A percentile compares a stretch with the other conserved stretches of the same genome.
phyloP scores from a whole-genome alignment of 2,797 vertebrate genomes.

The Pantherophis alleghaniensis region DNA sequence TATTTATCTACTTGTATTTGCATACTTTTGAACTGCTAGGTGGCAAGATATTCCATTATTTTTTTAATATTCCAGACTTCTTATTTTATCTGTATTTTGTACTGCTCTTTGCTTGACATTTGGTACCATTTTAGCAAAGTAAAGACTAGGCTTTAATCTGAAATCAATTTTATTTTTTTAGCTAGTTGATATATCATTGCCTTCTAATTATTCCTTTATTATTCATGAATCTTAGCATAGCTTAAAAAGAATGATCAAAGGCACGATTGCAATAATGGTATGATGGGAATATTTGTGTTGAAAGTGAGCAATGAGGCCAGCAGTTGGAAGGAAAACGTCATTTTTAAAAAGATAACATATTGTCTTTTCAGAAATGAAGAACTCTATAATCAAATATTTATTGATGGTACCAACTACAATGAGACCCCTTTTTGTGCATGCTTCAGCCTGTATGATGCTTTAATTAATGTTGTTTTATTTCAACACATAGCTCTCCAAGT shows the following conservation, averaged over 20 bases:
- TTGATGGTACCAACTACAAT: not conserved
- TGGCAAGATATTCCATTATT: not conserved
- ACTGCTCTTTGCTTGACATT: not conserved
- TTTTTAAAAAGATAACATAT: not conserved
- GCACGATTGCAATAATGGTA: not conserved
- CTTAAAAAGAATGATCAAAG: not conserved
- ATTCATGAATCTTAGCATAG: not conserved
- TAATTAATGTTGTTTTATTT: not conserved
- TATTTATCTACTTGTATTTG: not conserved
- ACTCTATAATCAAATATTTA: not conserved
- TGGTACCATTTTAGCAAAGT: not conserved
- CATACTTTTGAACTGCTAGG: not conserved
- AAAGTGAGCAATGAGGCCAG: not conserved
- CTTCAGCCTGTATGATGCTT: slow-evolving; percentile 22
- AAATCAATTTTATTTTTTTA: not conserved
- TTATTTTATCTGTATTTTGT: not conserved
- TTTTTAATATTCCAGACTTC: not conserved
- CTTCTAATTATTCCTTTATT: not conserved
- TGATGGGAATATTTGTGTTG: not conserved
- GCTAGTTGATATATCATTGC: not conserved
- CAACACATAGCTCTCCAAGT: not conserved
- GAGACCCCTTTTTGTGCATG: not conserved
- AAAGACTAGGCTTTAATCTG: not conserved
- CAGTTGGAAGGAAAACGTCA: not conserved
- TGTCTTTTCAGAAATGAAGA: not conserved